Evolutionary conservation across 2,888 invertebrate species (phyloP).

Genomic region (Alsophila aescularia): DNA sequence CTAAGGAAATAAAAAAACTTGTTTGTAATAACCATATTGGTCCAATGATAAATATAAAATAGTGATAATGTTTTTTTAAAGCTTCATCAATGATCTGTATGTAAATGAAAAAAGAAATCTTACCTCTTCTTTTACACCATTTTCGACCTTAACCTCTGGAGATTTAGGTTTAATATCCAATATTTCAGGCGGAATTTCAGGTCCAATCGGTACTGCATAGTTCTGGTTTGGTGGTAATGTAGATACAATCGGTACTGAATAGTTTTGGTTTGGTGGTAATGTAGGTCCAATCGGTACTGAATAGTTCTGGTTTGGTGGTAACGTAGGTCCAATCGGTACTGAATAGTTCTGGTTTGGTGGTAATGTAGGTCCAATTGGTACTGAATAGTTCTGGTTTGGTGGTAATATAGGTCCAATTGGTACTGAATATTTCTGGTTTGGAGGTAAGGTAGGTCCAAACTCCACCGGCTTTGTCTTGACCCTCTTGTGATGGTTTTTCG

Average conservation of each 20-base stretch:
- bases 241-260: conserved; percentile 70
- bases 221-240: conserved; percentile 64
- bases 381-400: too few relatives aligned
- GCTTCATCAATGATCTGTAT: background rate
- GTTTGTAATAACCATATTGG: too few relatives aligned
- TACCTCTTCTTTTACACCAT: conserved; percentile 50
- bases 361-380: too few relatives aligned
- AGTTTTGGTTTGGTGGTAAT: conserved; percentile 65
- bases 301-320: conserved; percentile 68
- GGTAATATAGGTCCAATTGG: too few relatives aligned
- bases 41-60: too few relatives aligned
- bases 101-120: conserved; percentile 10
- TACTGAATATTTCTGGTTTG: too few relatives aligned
- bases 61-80: too few relatives aligned
- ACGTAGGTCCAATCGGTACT: conserved; percentile 68
- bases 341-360: conserved; percentile 67
- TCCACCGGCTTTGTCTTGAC: conserved; percentile 59
- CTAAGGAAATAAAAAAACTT: too few relatives aligned
- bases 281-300: conserved; percentile 70
- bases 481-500: conserved; percentile 52
- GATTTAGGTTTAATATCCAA: conserved; percentile 41
- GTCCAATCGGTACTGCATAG: conserved; percentile 70
- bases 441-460: conserved; percentile 71
- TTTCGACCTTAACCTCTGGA: conserved; percentile 41
- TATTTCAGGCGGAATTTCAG: conserved; percentile 64